A percentile compares a stretch with the other conserved stretches of the same genome.
phyloP scores from a whole-genome alignment of 92 coral and sea anemone genomes.

The Zoanthus solanderi region DNA sequence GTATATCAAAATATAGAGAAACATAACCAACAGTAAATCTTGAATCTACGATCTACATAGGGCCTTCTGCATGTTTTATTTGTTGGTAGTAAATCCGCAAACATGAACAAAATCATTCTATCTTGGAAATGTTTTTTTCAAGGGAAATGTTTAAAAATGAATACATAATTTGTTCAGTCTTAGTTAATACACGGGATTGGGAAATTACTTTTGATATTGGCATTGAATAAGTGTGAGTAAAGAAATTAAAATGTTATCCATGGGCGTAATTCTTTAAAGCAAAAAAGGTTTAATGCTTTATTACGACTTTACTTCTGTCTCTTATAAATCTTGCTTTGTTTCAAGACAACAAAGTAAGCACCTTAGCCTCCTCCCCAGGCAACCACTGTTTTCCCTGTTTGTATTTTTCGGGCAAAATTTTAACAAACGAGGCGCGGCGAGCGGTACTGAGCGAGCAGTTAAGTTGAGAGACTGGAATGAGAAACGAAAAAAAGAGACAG shows the following conservation, averaged over 20 bases:
- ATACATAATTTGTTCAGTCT: conserved; percentile 29
- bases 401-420: no score
- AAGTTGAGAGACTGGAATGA: no score
- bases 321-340: conserved; percentile 32
- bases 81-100: conserved; percentile 26
- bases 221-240: conserved; percentile 22
- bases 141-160: conserved; percentile 34
- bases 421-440: no score
- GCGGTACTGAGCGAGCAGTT: no score
- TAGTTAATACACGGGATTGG: conserved; percentile 20
- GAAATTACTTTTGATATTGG: conserved; percentile 25
- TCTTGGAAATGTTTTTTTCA: conserved; percentile 29
- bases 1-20: conserved; percentile 36
- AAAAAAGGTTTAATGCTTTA: conserved; percentile 14
- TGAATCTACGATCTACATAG: conserved; percentile 32
- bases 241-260: conserved; percentile 14
- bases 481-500: no score
- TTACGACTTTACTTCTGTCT: conserved; percentile 26
- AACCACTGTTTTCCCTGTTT: no score
- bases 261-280: conserved; percentile 30
- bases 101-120: conserved; percentile 36
- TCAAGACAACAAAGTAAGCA: conserved; percentile 15
- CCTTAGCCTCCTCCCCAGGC: no score
- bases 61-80: conserved; percentile 35
- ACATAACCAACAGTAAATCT: conserved; percentile 33